Evolutionary conservation across 2,113 vertebrate genomes (phyloP), one percentile per base, ranked within the genome.

Genomic region (Dendropsophus ebraccatus): DNA sequence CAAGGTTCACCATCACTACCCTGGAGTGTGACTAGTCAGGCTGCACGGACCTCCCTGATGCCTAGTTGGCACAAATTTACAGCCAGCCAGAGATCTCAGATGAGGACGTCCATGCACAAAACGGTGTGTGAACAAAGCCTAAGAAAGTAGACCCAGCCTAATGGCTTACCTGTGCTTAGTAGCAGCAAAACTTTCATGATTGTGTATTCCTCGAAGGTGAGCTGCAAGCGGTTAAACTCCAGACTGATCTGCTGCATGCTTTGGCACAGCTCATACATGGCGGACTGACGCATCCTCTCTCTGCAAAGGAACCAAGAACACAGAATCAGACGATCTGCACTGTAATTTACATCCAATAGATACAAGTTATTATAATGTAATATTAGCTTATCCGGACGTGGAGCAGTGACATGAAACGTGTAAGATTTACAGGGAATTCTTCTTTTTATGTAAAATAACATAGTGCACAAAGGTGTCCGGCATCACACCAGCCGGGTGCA

Each of bases 231-330:
- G 35, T 98, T 94, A 52, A 99, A 99, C 93, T 99, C 97, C 91
- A 98, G 96, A 92, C 97, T 99, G 93, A 99, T 95, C 89, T 99
- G 97, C 91, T 97, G 96, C 97, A 99, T 99, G 81, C 97, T 97
- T 92, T 97, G 93, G 92, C 98, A 99, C 88, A 99, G 93, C 49
- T 98, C 97, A 37, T 99, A 99, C 98, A 99, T 99, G 86, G 98
- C 97, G 9, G 98, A 99, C 92, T 97, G 97, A 87, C 96, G 96
- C 98, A 99, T 99, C 88, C 97, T 96, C 67, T 99, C 97, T 92
- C 98, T 99, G 93, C 28, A 28, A 81, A 87, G 87, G 56, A 82
- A 79, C 87, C 73, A 87, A 87, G 52, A 72, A 82, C 23, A 23
- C 8, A 69, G 1, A 37, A 41, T 41, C 8, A 70, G 67, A 7